phyloP scores from a whole-genome alignment of 1,140 invertebrate species.

The Leptopilina boulardi region DNA sequence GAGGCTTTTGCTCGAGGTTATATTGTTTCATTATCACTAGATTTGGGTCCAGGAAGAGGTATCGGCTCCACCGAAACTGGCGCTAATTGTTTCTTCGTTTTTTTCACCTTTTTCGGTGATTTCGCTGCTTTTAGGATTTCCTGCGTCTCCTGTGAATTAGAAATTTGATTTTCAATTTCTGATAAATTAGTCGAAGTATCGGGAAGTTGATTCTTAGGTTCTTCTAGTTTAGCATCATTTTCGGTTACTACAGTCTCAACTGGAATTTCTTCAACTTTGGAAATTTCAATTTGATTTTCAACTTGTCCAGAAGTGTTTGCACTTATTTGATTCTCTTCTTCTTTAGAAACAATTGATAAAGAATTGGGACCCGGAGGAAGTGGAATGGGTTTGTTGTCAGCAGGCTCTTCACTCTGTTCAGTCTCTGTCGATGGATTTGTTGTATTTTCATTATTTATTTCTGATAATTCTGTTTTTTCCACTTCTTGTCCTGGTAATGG shows the following conservation, averaged over 20 bases:
- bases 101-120: constrained; percentile 64
- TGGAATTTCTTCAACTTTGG: not conserved
- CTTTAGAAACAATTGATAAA: not conserved
- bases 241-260: not conserved
- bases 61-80: constrained; percentile 68
- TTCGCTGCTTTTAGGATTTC: constrained; percentile 48
- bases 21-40: constrained; percentile 30
- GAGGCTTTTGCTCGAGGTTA: constrained; percentile 21
- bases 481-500: constrained; percentile 59
- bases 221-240: not conserved
- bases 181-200: not conserved
- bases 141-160: constrained; percentile 39
- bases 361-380: constrained; percentile 45
- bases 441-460: not conserved
- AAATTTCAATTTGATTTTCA: no score
- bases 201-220: not conserved
- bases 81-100: constrained; percentile 61
- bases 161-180: not conserved
- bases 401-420: constrained; percentile 36
- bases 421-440: constrained; percentile 36
- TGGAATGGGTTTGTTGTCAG: constrained; percentile 45
- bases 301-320: not conserved
- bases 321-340: not conserved
- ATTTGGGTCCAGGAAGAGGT: constrained; percentile 62
- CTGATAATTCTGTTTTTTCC: constrained; percentile 18